Evolutionary conservation across 1,140 invertebrate genomes (phyloP).

Genomic region (Drosophila sulfurigaster): DNA sequence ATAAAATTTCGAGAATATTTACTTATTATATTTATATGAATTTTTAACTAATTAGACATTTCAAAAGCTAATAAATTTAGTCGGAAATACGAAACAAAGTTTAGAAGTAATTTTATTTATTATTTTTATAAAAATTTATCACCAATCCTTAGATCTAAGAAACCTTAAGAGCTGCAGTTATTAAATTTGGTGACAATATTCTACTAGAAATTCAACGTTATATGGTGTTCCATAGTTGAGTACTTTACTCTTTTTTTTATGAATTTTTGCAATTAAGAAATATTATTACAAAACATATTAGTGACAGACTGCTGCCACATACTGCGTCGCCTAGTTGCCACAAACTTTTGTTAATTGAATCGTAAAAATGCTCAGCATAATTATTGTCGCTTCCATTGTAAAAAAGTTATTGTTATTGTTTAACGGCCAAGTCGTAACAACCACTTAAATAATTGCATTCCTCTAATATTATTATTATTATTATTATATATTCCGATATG

Average conservation of each 20-base stretch:
- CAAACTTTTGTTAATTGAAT: constrained; percentile 67
- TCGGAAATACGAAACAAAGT: too few species aligned
- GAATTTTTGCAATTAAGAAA: constrained; percentile 14
- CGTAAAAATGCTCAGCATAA: constrained; percentile 75
- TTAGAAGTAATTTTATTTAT: too few species aligned
- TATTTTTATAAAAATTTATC: too few species aligned
- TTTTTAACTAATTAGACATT: not conserved
- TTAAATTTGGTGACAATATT: not conserved
- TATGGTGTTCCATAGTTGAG: not conserved
- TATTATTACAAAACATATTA: constrained; percentile 25
- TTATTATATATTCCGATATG: constrained; percentile 4
- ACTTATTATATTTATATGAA: constrained; percentile 28
- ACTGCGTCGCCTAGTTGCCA: constrained; percentile 13
- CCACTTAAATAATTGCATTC: constrained; percentile 63
- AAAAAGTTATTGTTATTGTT: constrained; percentile 41
- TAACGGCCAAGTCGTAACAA: constrained; percentile 48
- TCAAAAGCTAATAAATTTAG: too few species aligned
- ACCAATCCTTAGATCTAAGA: too few species aligned
- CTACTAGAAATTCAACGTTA: not conserved
- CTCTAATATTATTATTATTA: not conserved
- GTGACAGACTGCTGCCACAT: constrained; percentile 7
- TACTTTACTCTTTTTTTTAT: not conserved
- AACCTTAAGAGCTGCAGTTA: not conserved
- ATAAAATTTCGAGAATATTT: too few species aligned
- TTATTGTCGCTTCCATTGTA: constrained; percentile 53